Base-by-base conservation (phyloP, 1,140 invertebrate species). In the Glossosoma conforme region DNA sequence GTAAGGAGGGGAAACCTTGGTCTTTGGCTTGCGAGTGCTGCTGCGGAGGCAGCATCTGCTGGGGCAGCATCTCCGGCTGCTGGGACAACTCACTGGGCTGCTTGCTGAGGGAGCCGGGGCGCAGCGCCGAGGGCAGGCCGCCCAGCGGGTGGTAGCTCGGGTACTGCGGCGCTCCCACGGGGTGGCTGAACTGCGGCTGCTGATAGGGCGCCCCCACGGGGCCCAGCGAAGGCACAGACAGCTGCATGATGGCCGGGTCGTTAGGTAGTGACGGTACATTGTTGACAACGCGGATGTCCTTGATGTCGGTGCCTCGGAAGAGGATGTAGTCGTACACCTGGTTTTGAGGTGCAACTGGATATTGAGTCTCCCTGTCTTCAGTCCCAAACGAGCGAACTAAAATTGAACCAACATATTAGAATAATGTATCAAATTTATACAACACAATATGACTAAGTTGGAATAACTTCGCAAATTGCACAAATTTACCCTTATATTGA, bases 261-360 rank as follows among this genome's bases (percentile, higher is more conserved):
- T 93, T 84, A 66, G 89, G 75, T 65, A 92, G 78, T 20, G 83
- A 75, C 45, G 77, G 76, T 32, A 83, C 84, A 80, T 82, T 86
- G 65, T 86, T 87, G 33, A 96, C 84, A 49, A 99, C 93, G 68
- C 93, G 84, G 61, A 99, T 93, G 70, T 99, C 97, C 75, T 99
- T 99, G 63, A 99, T 99, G 70, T 99, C 97, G 59, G 90, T 87
- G 20, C 95, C 97, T 56, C 96, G 78, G 74, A 99, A 99, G 42
- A 99, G 84, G 59, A 99, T 99, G 69, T 96, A 98, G 64, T 99
- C 97, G 75, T 98, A 99, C 24, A 99, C 86, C 73, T 98, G 94
- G 77, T 93, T 93, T 66, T 97, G 88, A 32, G 94, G 89, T 32
- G 90, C 86, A 25, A 99, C 93, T 48, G 91, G 92, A 66, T 88